Base-by-base conservation (phyloP, 1,140 invertebrate genomes). In the Zaprionus kolodkinae region DNA sequence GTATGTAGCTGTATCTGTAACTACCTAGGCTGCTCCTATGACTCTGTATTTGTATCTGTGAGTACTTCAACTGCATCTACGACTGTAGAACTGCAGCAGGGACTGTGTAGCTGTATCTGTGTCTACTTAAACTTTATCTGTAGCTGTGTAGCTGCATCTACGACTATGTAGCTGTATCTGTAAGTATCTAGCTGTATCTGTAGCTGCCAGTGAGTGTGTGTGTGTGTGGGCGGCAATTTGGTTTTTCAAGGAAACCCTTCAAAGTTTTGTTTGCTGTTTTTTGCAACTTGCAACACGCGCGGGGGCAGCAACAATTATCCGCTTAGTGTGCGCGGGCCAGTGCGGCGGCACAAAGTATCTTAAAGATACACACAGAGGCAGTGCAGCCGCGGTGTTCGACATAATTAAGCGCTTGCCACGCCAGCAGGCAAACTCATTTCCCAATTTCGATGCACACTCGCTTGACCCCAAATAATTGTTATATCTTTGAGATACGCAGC, bases 201-300 rank as follows among this genome's bases (percentile, higher is more conserved):
- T 36, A n/a, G 21, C 21, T 21, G 21, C 21, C 21, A 1, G 21
- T 21, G 21, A 1, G 21, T 21, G 21, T 21, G 21, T 21, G 21
- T 61, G 17, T 72, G 48, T 71, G 69, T 72, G 62, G 73, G 61
- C 50, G 72, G 68, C 55, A 74, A 62, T 74, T 70, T 33, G 38
- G 52, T 76, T 82, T 79, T 79, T 88, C 77, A 67, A 78, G 81
- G 85, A 89, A 89, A 68, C 85, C 85, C 85, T 89, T 90, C 85
- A 89, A 89, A 81, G 81, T 72, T 90, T 80, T 89, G 88, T 85
- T 89, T 89, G 86, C 85, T 81, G 81, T 77, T 89, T 89, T 89
- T 88, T 79, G 57, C 40, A 61, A 45, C 36, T 59, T 50, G 45
- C 64, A 33, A 45, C 73, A 69, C 72, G 55, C 66, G 59, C 48